phyloP scores from a whole-genome alignment of 2,797 vertebrate genomes.

The Chromobotia macracanthus region DNA sequence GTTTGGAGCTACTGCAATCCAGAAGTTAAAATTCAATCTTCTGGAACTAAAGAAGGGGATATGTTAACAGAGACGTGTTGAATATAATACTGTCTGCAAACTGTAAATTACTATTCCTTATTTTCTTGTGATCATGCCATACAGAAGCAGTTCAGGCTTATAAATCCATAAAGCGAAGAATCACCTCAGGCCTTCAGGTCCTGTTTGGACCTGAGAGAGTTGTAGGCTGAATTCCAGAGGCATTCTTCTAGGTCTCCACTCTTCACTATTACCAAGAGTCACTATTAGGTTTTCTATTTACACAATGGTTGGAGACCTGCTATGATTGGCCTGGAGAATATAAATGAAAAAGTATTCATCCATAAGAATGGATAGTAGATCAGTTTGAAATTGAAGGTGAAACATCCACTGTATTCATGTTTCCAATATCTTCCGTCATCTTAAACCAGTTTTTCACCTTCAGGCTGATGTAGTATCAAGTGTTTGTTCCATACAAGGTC shows the following conservation, averaged over 20 bases:
- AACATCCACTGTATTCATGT: not conserved
- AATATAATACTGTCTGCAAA: not conserved
- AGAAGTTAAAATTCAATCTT: no score
- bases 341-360: not conserved
- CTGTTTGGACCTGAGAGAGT: not conserved
- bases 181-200: not conserved
- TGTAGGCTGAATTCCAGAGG: not conserved
- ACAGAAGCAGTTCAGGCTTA: not conserved
- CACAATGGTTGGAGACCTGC: not conserved
- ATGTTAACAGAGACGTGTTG: no score
- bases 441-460: not conserved
- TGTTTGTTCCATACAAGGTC: not conserved
- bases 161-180: conserved; percentile 16
- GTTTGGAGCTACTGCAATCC: no score
- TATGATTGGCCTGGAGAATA: not conserved
- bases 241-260: not conserved
- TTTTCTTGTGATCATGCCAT: not conserved
- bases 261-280: not conserved
- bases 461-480: not conserved
- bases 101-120: not conserved
- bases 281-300: not conserved
- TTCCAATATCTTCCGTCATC: not conserved
- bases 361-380: not conserved
- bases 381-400: not conserved
- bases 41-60: no score